Evolutionary conservation across 2,797 vertebrate species (phyloP).

Genomic region (Pangasius mekongensis): DNA sequence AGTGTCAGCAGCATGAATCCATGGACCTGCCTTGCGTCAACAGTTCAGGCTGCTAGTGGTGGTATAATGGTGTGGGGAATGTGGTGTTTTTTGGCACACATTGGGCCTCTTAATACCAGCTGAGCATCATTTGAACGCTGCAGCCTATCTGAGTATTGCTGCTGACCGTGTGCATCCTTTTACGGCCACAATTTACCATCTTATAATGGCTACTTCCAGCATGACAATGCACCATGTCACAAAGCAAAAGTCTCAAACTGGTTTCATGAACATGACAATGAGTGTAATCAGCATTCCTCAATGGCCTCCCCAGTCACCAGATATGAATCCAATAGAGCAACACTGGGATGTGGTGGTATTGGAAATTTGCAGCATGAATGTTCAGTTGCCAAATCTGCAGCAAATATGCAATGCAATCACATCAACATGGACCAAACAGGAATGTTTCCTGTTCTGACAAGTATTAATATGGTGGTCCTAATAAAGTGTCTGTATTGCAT

Average conservation of each 20-base stretch:
- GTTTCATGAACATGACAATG: background rate
- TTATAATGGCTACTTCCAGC: too few relatives aligned
- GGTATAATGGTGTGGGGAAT: background rate
- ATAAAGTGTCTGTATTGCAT: background rate
- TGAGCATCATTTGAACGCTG: background rate
- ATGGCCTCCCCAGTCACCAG: background rate
- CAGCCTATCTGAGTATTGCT: background rate
- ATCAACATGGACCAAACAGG: background rate
- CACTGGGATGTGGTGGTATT: background rate
- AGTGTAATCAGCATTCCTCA: background rate
- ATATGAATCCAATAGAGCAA: background rate
- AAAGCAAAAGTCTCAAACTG: background rate
- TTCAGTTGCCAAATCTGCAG: background rate
- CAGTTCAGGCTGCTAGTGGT: background rate
- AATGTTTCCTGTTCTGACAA: background rate
- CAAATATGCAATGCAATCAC: background rate
- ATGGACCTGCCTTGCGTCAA: background rate
- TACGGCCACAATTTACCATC: background rate
- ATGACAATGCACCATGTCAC: too few relatives aligned
- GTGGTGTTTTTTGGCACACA: too few relatives aligned
- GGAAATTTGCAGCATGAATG: too few relatives aligned
- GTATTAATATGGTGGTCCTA: background rate
- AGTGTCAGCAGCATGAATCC: background rate
- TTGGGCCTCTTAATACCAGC: background rate
- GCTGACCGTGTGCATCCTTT: background rate